Percentiles rank a stretch among this genome's conserved stretches.
Evolutionary conservation across 1,140 invertebrate genomes (phyloP).

Genomic region (Myzus persicae): DNA sequence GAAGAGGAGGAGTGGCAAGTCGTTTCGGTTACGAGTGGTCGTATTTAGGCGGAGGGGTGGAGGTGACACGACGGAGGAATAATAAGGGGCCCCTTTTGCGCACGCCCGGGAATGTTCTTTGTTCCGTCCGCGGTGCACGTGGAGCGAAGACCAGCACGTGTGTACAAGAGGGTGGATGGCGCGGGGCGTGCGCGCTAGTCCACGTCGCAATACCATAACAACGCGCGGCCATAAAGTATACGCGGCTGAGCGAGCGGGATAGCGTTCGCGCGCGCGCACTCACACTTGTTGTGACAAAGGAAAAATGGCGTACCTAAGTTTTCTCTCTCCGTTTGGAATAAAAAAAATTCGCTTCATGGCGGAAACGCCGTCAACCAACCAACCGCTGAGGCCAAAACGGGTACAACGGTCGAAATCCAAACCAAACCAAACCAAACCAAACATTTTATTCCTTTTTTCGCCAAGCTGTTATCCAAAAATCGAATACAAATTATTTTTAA

Average conservation of each 20-base stretch:
- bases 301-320: constrained; percentile 32
- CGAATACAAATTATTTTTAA: not conserved
- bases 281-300: constrained; percentile 24
- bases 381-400: not conserved
- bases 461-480: not conserved
- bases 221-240: constrained; percentile 27
- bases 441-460: too few species aligned
- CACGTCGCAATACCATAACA: constrained; percentile 48
- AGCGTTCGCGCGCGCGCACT: not conserved
- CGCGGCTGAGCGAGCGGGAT: not conserved
- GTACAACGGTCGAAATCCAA: not conserved
- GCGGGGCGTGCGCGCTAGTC: constrained; percentile 52
- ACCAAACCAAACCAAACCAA: not conserved
- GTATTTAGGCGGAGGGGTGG: not conserved
- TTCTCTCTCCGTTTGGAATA: not conserved
- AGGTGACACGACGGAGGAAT: not conserved
- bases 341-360: not conserved
- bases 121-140: constrained; percentile 44
- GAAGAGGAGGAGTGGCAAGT: not conserved
- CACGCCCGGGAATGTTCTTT: constrained; percentile 56
- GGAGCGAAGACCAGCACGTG: constrained; percentile 48
- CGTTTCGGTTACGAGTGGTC: not conserved
- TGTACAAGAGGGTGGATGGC: constrained; percentile 33
- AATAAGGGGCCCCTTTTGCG: constrained; percentile 41
- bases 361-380: not conserved